These are phyloP conservation scores for Ganaspis sp. DNA, from an alignment of 1,140 invertebrate species.

Conservation along the genomic window DNA sequence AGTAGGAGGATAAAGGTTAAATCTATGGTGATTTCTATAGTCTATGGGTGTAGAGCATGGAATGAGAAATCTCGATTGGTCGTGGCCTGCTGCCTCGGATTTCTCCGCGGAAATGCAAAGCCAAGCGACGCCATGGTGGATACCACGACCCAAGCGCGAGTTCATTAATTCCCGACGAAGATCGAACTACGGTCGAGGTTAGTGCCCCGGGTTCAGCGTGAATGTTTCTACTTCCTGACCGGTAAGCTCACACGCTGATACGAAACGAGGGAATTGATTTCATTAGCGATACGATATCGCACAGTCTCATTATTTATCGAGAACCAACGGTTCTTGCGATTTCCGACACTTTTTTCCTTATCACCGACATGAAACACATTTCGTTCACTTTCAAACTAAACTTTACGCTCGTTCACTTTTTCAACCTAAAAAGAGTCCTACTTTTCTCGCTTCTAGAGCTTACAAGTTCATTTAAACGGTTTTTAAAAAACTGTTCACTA, in stretches of 20 bases:
- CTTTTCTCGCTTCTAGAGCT: too few relatives aligned
- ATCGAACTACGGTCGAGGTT: conserved; percentile 24
- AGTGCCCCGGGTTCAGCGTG: conserved; percentile 5
- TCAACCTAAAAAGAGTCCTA: too few relatives aligned
- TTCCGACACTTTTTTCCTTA: conserved; percentile 11
- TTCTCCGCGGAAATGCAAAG: conserved; percentile 67
- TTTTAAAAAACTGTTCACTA: too few relatives aligned
- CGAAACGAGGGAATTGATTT: conserved; percentile 27
- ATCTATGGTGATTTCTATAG: background rate
- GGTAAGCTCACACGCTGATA: conserved; percentile 29
- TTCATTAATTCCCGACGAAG: conserved; percentile 18
- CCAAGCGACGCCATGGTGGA: conserved; percentile 24
- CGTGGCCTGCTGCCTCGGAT: conserved; percentile 63
- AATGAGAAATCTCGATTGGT: conserved; percentile 59
- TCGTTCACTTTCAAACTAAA: too few relatives aligned
- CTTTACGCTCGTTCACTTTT: too few relatives aligned
- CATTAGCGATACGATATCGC: conserved; percentile 25
- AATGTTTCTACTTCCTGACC: conserved; percentile 18
- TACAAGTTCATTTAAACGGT: too few relatives aligned
- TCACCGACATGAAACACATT: background rate
- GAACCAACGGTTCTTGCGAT: conserved; percentile 18
- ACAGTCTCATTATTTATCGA: conserved; percentile 20
- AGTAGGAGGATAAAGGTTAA: too few relatives aligned
- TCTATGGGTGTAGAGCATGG: conserved; percentile 2
- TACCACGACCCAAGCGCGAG: conserved; percentile 19